Percentiles rank a stretch among this genome's conserved stretches.
phyloP scores from a whole-genome alignment of 2,113 vertebrate species.

The Lota lota region DNA sequence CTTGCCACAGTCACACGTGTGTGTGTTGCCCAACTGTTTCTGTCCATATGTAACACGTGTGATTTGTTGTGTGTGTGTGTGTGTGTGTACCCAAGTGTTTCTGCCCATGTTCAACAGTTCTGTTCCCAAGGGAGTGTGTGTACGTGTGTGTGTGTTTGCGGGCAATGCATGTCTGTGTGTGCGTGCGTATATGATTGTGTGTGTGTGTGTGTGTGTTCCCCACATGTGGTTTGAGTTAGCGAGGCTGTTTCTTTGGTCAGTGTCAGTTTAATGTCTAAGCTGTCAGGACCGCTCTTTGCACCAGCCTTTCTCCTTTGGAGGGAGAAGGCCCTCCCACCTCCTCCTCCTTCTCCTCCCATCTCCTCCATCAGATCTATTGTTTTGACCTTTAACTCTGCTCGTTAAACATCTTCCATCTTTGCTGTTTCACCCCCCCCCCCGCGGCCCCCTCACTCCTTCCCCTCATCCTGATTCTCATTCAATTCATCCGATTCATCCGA shows the following conservation, averaged over 20 bases:
- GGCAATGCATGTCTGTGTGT: not conserved
- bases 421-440: slow-evolving; percentile 1
- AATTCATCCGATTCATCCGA: slow-evolving; percentile 14
- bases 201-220: slow-evolving; percentile 12
- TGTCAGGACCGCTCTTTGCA: slow-evolving; percentile 25
- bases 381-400: slow-evolving; percentile 29
- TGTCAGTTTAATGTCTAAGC: slow-evolving; percentile 53
- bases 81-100: not conserved
- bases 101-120: not conserved
- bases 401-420: slow-evolving; percentile 16
- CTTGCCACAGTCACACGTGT: not conserved
- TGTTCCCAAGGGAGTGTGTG: not conserved
- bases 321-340: not conserved
- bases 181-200: slow-evolving; percentile 10
- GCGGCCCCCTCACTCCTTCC: slow-evolving; percentile 2
- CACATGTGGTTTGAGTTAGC: slow-evolving; percentile 56
- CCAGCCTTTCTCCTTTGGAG: slow-evolving; percentile 1
- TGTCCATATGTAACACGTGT: slow-evolving; percentile 3
- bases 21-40: slow-evolving; percentile 9
- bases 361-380: slow-evolving; percentile 26
- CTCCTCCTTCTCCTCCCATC: not conserved
- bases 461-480: not conserved
- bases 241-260: slow-evolving; percentile 30
- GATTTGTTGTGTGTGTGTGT: slow-evolving; percentile 3
- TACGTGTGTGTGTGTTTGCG: slow-evolving; percentile 5